phyloP scores from a whole-genome alignment of 2,888 invertebrate species.

The Harpagoxenus sublaevis region DNA sequence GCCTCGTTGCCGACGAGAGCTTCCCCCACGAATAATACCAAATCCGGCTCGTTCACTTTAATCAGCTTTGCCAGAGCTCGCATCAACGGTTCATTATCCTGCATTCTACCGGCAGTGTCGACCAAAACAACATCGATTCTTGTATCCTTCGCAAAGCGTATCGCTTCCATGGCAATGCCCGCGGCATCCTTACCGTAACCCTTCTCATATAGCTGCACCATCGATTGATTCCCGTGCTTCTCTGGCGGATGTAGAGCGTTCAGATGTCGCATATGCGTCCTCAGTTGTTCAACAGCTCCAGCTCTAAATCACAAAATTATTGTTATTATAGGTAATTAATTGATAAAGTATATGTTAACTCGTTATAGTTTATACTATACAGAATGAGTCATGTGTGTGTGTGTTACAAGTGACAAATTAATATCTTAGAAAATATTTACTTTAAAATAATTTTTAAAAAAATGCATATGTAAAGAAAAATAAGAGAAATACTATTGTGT shows the following conservation, averaged over 20 bases:
- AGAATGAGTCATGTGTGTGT: too few relatives aligned
- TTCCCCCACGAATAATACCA: constrained; percentile 99
- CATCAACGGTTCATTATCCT: constrained; percentile 99
- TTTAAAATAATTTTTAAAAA: not conserved
- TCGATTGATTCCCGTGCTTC: constrained; percentile 90
- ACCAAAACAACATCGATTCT: constrained; percentile 97
- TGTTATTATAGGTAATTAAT: not conserved
- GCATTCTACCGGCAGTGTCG: constrained; percentile 99
- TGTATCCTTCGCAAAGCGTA: constrained; percentile 94
- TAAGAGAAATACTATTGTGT: not conserved
- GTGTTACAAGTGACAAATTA: not conserved
- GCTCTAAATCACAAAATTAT: constrained; percentile 88
- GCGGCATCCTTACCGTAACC: constrained; percentile 99
- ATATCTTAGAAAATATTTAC: not conserved
- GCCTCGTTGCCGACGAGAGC: constrained; percentile 99
- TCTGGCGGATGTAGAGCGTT: constrained; percentile 96
- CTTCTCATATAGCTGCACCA: constrained; percentile 99
- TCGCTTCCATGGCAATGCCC: constrained; percentile 99
- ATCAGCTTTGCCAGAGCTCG: constrained; percentile 98
- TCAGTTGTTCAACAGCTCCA: constrained; percentile 99
- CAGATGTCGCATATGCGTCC: constrained; percentile 97
- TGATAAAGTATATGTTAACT: not conserved
- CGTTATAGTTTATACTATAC: constrained; percentile 6
- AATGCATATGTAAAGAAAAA: not conserved
- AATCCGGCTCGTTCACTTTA: constrained; percentile 98